Percentiles rank a stretch among this genome's conserved stretches.
These are phyloP conservation scores for Crossocerus cetratus DNA, from an alignment of 2,888 invertebrate species.

Conservation along the genomic window DNA sequence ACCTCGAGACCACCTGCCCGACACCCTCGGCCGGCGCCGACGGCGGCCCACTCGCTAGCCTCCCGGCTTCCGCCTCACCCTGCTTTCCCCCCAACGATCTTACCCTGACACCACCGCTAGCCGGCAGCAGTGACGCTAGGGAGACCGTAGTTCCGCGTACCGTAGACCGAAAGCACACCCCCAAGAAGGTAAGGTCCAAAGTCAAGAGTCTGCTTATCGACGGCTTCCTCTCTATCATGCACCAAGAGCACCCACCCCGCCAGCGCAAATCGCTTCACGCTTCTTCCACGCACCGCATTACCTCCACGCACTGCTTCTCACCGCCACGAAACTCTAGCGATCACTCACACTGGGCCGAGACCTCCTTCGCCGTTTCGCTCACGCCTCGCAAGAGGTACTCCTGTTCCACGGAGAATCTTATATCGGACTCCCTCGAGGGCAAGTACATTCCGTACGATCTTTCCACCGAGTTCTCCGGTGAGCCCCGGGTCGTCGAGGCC, in stretches of 20 bases:
- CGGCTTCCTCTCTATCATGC: constrained; percentile 60
- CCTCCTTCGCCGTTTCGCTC: constrained; percentile 3
- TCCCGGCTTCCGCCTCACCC: constrained; percentile 28
- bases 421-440: not conserved
- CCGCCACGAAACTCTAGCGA: constrained; percentile 4
- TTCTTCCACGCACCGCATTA: constrained; percentile 49
- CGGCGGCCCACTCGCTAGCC: not conserved
- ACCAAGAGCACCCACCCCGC: constrained; percentile 37
- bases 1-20: not conserved
- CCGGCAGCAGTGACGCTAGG: constrained; percentile 33
- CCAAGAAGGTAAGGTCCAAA: constrained; percentile 74
- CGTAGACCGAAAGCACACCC: constrained; percentile 49
- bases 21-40: constrained; percentile 5
- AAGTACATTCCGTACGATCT: not conserved
- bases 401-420: constrained; percentile 14
- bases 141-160: constrained; percentile 45
- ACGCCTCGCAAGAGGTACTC: not conserved
- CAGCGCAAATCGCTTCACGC: constrained; percentile 57
- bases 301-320: constrained; percentile 12
- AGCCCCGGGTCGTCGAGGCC: not conserved
- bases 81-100: constrained; percentile 41
- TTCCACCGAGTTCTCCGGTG: not conserved
- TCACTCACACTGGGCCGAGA: not conserved
- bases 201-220: constrained; percentile 70
- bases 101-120: constrained; percentile 21